Conservation (phyloP, 1,140 invertebrate species). For the Lanistes nyassanus region DNA sequence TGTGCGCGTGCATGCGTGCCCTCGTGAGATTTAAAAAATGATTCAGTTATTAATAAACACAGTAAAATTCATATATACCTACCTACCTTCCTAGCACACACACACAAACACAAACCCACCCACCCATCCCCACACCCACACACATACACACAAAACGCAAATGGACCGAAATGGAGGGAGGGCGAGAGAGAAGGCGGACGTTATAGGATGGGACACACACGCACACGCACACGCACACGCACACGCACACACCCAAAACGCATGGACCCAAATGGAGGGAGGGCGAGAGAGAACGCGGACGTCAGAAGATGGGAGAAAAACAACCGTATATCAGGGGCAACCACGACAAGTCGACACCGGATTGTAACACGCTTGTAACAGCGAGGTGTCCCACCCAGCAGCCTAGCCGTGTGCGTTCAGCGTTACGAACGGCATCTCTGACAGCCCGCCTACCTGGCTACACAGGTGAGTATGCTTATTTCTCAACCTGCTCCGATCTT, state of each 20-base stretch:
- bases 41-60: neutral
- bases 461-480: neutral
- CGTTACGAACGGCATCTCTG: neutral
- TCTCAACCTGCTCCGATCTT: constrained; percentile 9
- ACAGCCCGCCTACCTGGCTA: neutral
- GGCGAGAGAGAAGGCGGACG: neutral
- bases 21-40: neutral
- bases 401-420: neutral
- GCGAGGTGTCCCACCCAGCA: neutral
- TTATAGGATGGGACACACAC: neutral
- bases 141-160: neutral
- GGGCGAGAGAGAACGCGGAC: neutral
- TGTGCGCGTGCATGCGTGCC: neutral
- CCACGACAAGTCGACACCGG: neutral
- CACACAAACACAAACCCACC: constrained; percentile 2
- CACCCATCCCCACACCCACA: neutral
- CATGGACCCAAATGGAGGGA: neutral
- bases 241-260: neutral
- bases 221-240: constrained; percentile 10
- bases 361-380: neutral
- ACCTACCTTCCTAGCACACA: neutral
- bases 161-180: too few species aligned
- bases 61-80: neutral
- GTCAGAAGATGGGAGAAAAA: neutral
- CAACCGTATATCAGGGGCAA: neutral